Conservation (phyloP, 2,888 invertebrate species). For the Tenthredo distinguenda region DNA sequence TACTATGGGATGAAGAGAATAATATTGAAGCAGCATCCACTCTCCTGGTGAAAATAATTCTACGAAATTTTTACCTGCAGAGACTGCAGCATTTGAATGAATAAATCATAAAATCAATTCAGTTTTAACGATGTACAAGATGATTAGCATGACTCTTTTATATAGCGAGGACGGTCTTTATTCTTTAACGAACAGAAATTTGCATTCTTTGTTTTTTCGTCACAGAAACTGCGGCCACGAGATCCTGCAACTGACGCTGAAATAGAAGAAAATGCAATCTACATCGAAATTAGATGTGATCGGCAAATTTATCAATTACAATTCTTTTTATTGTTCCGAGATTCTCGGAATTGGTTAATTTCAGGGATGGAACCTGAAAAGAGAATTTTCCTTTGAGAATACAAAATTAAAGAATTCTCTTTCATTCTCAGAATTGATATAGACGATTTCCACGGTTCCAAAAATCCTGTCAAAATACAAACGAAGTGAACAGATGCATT, state of each 20-base stretch:
- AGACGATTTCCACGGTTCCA: background rate
- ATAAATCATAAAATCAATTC: conserved; percentile 5
- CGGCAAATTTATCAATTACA: background rate
- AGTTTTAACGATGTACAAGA: conserved; percentile 14
- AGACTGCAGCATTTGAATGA: background rate
- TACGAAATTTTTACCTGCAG: background rate
- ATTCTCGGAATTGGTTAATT: no score
- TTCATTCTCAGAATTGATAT: background rate
- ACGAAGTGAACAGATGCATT: background rate
- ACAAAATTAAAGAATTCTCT: background rate
- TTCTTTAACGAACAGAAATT: conserved; percentile 14
- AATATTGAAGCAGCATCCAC: no score
- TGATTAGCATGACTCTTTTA: background rate
- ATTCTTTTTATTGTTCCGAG: background rate
- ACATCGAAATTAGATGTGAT: background rate
- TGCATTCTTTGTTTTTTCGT: background rate
- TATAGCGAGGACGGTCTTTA: conserved; percentile 7
- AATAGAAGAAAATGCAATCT: background rate
- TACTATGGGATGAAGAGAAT: no score
- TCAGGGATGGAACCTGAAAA: no score
- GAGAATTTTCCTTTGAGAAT: no score
- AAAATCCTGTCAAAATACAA: background rate
- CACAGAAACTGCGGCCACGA: background rate
- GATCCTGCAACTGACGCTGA: background rate
- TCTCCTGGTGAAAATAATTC: no score